phyloP scores from a whole-genome alignment of 2,888 invertebrate species.

The Acanthosepion lycidas region DNA sequence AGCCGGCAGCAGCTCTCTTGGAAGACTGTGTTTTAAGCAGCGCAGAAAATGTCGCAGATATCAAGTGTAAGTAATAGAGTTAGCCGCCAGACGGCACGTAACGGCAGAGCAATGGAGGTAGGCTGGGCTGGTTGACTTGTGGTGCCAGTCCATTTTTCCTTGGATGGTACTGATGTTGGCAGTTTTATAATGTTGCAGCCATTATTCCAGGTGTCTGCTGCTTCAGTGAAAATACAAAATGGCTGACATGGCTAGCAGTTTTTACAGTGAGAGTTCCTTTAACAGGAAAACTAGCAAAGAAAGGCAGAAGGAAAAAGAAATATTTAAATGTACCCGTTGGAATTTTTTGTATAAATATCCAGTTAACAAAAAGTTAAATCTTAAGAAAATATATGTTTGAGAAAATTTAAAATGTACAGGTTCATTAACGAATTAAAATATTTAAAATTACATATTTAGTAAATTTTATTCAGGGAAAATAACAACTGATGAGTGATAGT shows the following conservation, averaged over 20 bases:
- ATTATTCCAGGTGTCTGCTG: too few relatives aligned
- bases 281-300: background rate
- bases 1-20: constrained; percentile 11
- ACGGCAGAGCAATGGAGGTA: background rate
- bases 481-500: too few relatives aligned
- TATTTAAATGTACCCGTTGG: too few relatives aligned
- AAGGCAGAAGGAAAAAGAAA: background rate
- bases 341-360: too few relatives aligned
- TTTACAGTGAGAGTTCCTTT: background rate
- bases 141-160: background rate
- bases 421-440: too few relatives aligned
- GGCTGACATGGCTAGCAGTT: background rate
- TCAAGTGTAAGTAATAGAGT: constrained; percentile 21
- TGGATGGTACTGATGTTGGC: background rate
- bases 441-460: too few relatives aligned
- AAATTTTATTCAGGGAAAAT: too few relatives aligned
- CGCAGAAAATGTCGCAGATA: background rate
- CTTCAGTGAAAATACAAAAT: background rate
- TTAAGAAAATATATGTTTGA: too few relatives aligned
- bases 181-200: background rate
- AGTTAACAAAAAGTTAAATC: too few relatives aligned
- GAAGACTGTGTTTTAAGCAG: constrained; percentile 18
- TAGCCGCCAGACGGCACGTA: constrained; percentile 33
- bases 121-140: background rate
- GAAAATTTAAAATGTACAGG: too few relatives aligned